Conservation (phyloP, 2,113 vertebrate species). For the Tinamus guttatus region DNA sequence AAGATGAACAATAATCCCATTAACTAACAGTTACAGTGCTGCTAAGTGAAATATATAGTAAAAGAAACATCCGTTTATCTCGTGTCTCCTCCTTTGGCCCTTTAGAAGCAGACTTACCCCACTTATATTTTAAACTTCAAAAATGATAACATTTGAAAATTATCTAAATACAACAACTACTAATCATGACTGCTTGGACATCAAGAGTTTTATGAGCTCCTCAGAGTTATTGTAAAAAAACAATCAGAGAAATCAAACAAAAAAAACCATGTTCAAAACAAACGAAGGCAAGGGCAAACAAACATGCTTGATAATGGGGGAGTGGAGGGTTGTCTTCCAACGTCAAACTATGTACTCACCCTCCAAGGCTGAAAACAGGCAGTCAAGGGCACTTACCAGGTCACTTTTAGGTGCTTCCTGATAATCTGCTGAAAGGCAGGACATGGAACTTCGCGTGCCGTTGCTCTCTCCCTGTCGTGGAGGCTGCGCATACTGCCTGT, state of each 20-base stretch:
- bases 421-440: conserved; percentile 86
- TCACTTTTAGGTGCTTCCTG: conserved; percentile 88
- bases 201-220: neutral
- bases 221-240: neutral
- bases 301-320: neutral
- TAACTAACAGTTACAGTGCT: too few relatives aligned
- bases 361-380: neutral
- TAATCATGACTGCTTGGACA: neutral
- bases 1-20: neutral
- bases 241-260: too few relatives aligned
- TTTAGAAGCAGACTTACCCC: neutral
- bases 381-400: conserved; percentile 79
- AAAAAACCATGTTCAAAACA: too few relatives aligned
- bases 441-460: conserved; percentile 64
- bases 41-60: too few relatives aligned
- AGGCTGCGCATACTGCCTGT: conserved; percentile 91
- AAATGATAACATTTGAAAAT: neutral
- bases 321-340: neutral
- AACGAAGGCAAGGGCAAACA: neutral
- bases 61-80: neutral
- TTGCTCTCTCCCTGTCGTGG: conserved; percentile 71
- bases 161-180: neutral
- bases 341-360: too few relatives aligned
- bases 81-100: neutral
- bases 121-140: neutral